phyloP scores from a whole-genome alignment of 2,888 invertebrate genomes.

The Callosobruchus maculatus region DNA sequence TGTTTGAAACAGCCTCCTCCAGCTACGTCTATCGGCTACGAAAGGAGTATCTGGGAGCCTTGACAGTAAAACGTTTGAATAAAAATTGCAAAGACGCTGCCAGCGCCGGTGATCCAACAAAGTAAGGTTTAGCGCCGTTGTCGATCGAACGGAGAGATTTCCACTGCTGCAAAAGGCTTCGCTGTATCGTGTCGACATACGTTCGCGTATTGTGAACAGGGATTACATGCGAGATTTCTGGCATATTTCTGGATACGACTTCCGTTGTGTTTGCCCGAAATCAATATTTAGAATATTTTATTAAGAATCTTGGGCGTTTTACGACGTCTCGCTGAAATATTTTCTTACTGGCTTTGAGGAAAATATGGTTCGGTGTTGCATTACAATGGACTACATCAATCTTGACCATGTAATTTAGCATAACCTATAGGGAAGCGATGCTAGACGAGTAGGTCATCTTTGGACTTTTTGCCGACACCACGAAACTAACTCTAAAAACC shows the following conservation, averaged over 20 bases:
- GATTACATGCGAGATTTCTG: not conserved
- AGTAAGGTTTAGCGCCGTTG: not conserved
- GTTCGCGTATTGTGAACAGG: not conserved
- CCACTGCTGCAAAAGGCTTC: not conserved
- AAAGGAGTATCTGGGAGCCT: not conserved
- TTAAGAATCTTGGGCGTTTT: not conserved
- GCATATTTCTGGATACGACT: not conserved
- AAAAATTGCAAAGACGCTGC: not conserved
- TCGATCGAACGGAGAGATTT: not conserved
- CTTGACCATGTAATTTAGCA: too few species aligned
- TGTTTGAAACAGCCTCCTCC: too few species aligned
- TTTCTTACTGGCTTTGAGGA: not conserved
- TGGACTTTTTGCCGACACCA: too few species aligned
- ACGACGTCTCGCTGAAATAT: not conserved
- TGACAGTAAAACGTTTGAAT: not conserved
- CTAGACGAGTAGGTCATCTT: too few species aligned
- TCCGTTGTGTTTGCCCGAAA: not conserved
- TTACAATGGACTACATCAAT: not conserved
- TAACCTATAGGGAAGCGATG: too few species aligned
- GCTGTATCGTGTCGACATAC: not conserved
- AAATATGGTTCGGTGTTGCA: not conserved
- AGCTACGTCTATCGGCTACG: too few species aligned
- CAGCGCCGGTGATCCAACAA: not conserved
- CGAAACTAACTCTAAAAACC: too few species aligned
- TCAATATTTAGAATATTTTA: not conserved